Percentiles rank a stretch among this genome's conserved stretches.
Conservation (phyloP, 2,797 vertebrate species). For the Mareca penelope region DNA sequence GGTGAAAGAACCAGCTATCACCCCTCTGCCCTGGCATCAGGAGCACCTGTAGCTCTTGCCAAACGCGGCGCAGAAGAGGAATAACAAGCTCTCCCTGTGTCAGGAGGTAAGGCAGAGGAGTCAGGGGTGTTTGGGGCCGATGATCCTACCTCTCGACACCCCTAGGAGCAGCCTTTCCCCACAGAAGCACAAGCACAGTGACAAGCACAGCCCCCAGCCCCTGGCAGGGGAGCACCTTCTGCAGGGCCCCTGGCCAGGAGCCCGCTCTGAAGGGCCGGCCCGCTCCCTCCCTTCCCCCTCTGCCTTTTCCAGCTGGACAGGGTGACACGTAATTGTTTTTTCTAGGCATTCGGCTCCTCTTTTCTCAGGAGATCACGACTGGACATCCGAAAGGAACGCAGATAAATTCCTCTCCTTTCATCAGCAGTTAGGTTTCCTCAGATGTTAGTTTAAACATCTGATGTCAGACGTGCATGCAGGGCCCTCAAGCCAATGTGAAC, state of each 20-base stretch:
- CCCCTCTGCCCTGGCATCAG: neutral
- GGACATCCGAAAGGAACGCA: conserved; percentile 10
- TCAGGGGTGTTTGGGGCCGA: neutral
- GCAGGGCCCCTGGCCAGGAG: fast-evolving
- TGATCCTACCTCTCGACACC: fast-evolving
- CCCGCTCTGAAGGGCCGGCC: neutral
- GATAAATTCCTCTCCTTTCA: neutral
- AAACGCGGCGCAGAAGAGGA: neutral
- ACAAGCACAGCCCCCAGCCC: neutral
- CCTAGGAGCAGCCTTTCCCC: neutral
- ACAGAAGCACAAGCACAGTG: neutral
- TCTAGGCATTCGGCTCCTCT: neutral
- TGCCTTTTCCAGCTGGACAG: neutral
- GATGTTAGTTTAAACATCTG: neutral
- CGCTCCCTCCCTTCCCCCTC: neutral
- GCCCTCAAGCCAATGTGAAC: neutral
- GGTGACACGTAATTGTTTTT: neutral
- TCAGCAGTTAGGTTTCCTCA: neutral
- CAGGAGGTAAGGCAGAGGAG: neutral
- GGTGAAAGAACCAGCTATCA: neutral
- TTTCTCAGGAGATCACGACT: neutral
- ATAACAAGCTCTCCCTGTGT: neutral
- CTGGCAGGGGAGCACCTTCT: neutral
- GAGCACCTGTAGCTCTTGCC: neutral
- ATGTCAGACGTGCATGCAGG: neutral